Conservation (phyloP, 2,797 vertebrate genomes). For the Adelosebastes latens region DNA sequence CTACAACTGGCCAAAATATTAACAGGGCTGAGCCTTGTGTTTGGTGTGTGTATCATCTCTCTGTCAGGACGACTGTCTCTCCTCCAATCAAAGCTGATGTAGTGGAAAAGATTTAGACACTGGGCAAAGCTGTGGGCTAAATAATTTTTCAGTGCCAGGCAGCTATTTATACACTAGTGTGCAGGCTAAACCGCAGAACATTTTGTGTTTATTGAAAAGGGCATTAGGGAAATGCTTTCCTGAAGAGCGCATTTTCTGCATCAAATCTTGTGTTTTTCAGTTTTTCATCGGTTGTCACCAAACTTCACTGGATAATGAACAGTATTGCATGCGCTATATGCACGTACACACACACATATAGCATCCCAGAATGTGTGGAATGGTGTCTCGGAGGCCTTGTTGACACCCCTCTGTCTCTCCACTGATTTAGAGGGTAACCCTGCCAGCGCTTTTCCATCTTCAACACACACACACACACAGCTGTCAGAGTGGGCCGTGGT, state of each 20-base stretch:
- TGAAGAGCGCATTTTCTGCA: neutral
- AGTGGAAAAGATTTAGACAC: slow-evolving; percentile 16
- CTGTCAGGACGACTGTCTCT: slow-evolving; percentile 14
- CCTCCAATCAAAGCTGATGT: slow-evolving; percentile 14
- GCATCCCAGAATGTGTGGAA: slow-evolving; percentile 60
- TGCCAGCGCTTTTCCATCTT: slow-evolving; percentile 57
- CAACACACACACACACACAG: slow-evolving; percentile 51
- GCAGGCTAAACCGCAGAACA: neutral
- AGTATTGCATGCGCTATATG: neutral
- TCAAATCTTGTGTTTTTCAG: neutral
- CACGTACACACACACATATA: neutral
- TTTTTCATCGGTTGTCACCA: neutral
- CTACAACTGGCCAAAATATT: slow-evolving; percentile 1
- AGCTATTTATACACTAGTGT: slow-evolving; percentile 3
- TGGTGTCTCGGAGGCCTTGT: slow-evolving; percentile 62
- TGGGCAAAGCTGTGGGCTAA: slow-evolving; percentile 24
- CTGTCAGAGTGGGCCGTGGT: slow-evolving; percentile 59
- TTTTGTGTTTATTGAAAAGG: neutral
- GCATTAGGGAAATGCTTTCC: neutral
- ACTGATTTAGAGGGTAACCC: slow-evolving; percentile 62
- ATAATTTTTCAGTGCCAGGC: slow-evolving; percentile 19
- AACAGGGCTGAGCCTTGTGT: neutral
- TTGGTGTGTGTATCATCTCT: slow-evolving; percentile 14
- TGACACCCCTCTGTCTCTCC: slow-evolving; percentile 64
- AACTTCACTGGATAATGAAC: slow-evolving; percentile 16